Conservation (phyloP, 1,140 invertebrate genomes). For the Drosophila quadrilineata region DNA sequence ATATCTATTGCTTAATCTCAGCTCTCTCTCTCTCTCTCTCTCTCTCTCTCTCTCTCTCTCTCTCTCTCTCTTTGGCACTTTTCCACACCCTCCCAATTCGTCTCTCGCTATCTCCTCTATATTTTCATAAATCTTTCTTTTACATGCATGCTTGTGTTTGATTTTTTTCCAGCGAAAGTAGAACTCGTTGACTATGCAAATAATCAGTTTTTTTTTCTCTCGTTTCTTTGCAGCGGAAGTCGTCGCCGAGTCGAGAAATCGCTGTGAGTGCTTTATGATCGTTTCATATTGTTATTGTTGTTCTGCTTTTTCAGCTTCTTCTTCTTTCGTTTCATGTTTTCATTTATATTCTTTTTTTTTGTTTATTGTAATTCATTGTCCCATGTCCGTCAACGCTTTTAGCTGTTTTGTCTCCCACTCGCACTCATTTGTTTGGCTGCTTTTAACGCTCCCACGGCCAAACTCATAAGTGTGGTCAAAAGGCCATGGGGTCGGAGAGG, state of each 20-base stretch:
- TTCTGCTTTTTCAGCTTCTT: not conserved
- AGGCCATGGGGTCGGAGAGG: no score
- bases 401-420: no score
- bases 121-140: no score
- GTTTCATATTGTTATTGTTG: constrained; percentile 9
- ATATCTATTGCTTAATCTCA: no score
- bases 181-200: constrained; percentile 58
- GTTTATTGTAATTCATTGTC: no score
- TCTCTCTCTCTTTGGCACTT: not conserved
- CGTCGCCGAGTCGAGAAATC: constrained; percentile 31
- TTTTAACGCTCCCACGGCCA: no score
- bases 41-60: not conserved
- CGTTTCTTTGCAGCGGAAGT: constrained; percentile 48
- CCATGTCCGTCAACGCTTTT: no score
- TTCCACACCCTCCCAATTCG: not conserved
- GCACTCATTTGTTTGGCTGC: no score
- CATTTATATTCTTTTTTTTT: no score
- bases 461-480: no score
- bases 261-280: constrained; percentile 50
- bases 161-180: constrained; percentile 48
- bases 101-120: no score
- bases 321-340: not conserved
- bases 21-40: not conserved
- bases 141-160: no score
- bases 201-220: not conserved